phyloP scores from a whole-genome alignment of 2,797 vertebrate genomes.

The Pantherophis vulpinus region DNA sequence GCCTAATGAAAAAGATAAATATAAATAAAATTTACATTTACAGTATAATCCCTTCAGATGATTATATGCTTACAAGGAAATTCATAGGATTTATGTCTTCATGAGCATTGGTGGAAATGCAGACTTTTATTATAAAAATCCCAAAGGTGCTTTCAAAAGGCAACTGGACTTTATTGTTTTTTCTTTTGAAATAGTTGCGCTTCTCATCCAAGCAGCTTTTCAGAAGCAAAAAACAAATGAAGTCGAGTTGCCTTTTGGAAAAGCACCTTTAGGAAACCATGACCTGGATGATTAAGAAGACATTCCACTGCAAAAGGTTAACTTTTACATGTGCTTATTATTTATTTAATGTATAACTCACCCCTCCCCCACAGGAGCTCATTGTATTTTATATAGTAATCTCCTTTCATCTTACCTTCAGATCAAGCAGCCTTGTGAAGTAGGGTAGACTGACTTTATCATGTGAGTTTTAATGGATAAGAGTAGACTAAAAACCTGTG shows the following conservation, averaged over 20 bases:
- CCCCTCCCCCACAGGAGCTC: neutral
- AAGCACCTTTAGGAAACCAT: neutral
- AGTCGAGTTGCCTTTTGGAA: neutral
- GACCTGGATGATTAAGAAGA: neutral
- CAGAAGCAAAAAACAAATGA: neutral
- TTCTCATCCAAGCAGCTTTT: neutral
- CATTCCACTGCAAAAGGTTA: neutral
- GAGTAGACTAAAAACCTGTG: neutral
- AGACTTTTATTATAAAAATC: neutral
- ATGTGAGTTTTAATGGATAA: neutral
- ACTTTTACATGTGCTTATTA: neutral
- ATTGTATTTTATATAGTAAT: neutral
- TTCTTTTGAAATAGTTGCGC: neutral
- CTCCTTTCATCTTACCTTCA: neutral
- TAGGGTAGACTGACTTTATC: neutral
- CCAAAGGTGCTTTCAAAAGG: neutral
- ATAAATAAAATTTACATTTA: neutral
- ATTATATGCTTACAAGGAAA: neutral
- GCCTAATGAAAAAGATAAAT: conserved; percentile 8
- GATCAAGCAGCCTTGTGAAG: neutral
- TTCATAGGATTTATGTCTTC: neutral
- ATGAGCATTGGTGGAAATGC: neutral
- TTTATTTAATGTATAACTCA: neutral
- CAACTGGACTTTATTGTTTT: neutral
- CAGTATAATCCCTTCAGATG: neutral